Evolutionary conservation across 2,113 vertebrate genomes (phyloP).

Genomic region (Alethe castanea): DNA sequence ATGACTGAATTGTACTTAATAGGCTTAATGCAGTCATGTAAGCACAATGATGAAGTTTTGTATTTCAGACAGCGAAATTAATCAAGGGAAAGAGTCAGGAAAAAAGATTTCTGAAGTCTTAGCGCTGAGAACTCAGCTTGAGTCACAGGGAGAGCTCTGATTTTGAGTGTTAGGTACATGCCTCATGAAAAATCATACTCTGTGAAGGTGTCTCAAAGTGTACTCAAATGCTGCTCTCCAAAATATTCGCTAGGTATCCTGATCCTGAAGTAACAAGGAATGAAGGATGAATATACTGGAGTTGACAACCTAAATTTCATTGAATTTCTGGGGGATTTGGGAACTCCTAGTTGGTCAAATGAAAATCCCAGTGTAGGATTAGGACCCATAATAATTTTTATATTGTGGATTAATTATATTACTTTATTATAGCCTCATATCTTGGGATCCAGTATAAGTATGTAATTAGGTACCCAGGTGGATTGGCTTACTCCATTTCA

Average conservation of each 20-base stretch:
- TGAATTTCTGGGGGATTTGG: not conserved
- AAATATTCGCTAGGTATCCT: not conserved
- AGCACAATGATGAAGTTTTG: not conserved
- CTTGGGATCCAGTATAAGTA: not conserved
- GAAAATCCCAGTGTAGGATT: not conserved
- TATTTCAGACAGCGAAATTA: not conserved
- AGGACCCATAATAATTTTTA: not conserved
- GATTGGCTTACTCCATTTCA: not conserved
- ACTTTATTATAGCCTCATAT: not conserved
- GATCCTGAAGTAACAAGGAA: slow-evolving; percentile 7
- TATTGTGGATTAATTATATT: not conserved
- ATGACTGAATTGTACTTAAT: not conserved
- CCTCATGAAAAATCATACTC: not conserved
- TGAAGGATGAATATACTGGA: slow-evolving; percentile 2
- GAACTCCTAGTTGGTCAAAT: not conserved
- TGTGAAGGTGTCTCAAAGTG: not conserved
- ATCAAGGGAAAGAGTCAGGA: not conserved
- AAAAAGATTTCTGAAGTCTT: not conserved
- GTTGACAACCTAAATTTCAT: not conserved
- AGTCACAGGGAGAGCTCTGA: not conserved
- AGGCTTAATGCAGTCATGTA: not conserved
- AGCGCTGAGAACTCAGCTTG: not conserved
- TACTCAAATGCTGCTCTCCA: not conserved
- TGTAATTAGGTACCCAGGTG: not conserved
- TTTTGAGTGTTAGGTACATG: not conserved